Percentiles rank a stretch among this genome's conserved stretches.
Evolutionary conservation across 2,113 vertebrate genomes (phyloP).

Genomic region (Charina bottae): DNA sequence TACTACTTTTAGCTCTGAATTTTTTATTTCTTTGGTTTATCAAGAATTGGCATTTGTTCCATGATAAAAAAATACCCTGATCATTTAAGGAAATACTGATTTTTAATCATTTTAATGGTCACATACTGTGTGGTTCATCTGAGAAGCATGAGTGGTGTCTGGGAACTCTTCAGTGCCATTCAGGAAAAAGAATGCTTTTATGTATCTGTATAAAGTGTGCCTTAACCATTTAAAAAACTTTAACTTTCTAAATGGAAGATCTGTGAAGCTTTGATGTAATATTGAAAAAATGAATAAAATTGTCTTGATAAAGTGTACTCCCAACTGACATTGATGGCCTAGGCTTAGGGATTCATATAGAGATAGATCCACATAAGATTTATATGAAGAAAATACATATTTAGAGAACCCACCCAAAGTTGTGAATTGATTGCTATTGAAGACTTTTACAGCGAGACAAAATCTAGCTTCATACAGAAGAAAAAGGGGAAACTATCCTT

Average conservation of each 20-base stretch:
- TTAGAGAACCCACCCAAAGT: neutral
- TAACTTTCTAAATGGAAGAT: slow-evolving; percentile 6
- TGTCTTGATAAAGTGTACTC: slow-evolving; percentile 1
- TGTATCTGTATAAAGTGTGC: neutral
- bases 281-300: slow-evolving; percentile 44
- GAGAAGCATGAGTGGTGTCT: neutral
- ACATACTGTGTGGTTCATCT: neutral
- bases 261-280: slow-evolving; percentile 5
- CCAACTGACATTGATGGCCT: neutral
- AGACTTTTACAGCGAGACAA: neutral
- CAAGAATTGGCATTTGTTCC: neutral
- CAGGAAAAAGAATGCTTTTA: neutral
- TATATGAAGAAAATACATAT: neutral
- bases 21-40: neutral
- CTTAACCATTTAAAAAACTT: slow-evolving; percentile 23
- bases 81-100: neutral
- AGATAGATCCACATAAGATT: neutral
- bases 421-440: neutral
- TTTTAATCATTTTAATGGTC: neutral
- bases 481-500: too few relatives aligned
- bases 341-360: too few relatives aligned
- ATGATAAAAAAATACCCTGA: neutral
- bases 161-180: neutral
- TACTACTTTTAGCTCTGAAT: neutral
- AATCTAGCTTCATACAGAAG: too few relatives aligned